A percentile compares a stretch with the other conserved stretches of the same genome.
Evolutionary conservation across 2,888 invertebrate genomes (phyloP).

Genomic region (Ophion ventricosus): DNA sequence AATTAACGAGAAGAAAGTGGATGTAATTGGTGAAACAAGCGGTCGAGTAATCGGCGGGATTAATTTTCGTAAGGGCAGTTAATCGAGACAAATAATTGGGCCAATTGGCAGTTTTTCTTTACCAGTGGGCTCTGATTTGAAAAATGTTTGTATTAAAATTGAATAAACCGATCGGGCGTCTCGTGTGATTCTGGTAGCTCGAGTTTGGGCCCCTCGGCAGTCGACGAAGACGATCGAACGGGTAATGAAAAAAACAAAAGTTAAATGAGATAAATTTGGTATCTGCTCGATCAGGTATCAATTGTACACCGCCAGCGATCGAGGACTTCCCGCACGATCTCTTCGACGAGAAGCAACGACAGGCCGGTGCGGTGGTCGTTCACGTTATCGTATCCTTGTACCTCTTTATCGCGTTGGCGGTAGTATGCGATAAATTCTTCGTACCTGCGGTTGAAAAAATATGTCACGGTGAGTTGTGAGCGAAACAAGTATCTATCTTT

Average conservation of each 20-base stretch:
- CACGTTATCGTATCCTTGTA: constrained; percentile 86
- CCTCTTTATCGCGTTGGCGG: constrained; percentile 87
- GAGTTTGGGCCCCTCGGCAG: too few relatives aligned
- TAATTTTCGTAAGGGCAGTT: too few relatives aligned
- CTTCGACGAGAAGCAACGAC: constrained; percentile 85
- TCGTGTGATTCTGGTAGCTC: too few relatives aligned
- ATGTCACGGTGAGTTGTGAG: constrained; percentile 84
- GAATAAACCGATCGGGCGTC: background rate
- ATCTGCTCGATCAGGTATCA: constrained; percentile 77
- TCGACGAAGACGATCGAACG: too few relatives aligned
- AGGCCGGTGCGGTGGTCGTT: constrained; percentile 86
- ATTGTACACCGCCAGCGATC: constrained; percentile 86
- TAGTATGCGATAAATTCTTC: constrained; percentile 88
- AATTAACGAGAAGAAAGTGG: constrained; percentile 4
- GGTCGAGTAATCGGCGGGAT: too few relatives aligned
- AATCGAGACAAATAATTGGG: too few relatives aligned
- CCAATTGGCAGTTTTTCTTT: too few relatives aligned
- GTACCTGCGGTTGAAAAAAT: constrained; percentile 88
- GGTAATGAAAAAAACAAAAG: background rate
- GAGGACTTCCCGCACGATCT: constrained; percentile 87
- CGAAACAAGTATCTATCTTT: constrained; percentile 6
- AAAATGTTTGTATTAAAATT: background rate
- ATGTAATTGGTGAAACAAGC: background rate
- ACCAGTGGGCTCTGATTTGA: too few relatives aligned
- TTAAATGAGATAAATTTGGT: constrained; percentile 10